phyloP scores from a whole-genome alignment of 2,888 invertebrate genomes.

The Phaedon cochleariae region DNA sequence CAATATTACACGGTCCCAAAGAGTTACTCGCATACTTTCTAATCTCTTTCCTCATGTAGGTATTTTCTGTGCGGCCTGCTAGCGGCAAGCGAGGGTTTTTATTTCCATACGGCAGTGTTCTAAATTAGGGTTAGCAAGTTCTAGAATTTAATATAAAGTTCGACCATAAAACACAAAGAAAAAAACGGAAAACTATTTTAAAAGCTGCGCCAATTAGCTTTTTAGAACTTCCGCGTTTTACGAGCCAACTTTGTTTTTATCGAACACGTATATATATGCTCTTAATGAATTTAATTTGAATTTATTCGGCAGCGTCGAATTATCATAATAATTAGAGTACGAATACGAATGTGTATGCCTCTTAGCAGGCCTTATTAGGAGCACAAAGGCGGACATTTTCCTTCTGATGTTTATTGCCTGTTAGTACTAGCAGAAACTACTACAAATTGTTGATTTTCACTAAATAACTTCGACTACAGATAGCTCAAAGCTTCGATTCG shows the following conservation, averaged over 20 bases:
- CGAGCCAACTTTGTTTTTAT: conserved; percentile 38
- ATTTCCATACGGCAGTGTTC: conserved; percentile 35
- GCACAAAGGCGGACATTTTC: not conserved
- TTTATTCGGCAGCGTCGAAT: conserved; percentile 15
- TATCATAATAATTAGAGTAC: not conserved
- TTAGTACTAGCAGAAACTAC: no score
- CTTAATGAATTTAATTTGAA: conserved; percentile 38
- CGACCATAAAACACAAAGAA: conserved; percentile 37
- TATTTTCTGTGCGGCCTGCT: conserved; percentile 4
- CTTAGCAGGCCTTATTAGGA: not conserved
- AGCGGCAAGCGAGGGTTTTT: no score
- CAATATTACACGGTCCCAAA: not conserved
- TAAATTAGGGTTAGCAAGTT: conserved; percentile 43
- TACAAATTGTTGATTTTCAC: no score
- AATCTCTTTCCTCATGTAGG: conserved; percentile 13
- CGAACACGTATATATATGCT: conserved; percentile 30
- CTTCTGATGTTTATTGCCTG: conserved; percentile 6
- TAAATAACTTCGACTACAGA: no score
- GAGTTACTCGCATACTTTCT: conserved; percentile 13
- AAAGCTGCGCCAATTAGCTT: conserved; percentile 42
- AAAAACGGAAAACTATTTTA: conserved; percentile 41
- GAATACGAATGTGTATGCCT: not conserved
- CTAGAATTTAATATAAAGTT: conserved; percentile 44
- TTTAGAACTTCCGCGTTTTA: conserved; percentile 37
- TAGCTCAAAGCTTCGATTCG: no score